These are phyloP conservation scores for Archilochus colubris DNA, from an alignment of 2,113 vertebrate species.

Conservation along the genomic window DNA sequence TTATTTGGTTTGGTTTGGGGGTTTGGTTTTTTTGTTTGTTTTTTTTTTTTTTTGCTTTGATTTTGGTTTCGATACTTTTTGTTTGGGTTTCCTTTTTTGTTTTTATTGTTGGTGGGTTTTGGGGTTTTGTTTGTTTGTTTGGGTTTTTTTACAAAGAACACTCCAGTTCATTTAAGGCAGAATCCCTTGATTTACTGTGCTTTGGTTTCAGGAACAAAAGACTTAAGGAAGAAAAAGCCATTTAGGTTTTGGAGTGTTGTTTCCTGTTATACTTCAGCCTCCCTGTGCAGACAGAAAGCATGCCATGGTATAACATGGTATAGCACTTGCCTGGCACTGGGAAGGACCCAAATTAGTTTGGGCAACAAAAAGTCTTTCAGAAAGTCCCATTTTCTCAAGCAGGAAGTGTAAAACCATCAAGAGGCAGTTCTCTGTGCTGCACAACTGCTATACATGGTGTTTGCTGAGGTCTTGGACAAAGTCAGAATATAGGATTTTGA, in stretches of 20 bases:
- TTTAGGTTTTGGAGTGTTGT: neutral
- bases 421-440: neutral
- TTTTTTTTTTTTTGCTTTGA: no score
- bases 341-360: neutral
- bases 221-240: neutral
- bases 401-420: neutral
- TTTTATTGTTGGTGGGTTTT: no score
- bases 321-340: neutral
- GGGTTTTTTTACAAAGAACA: neutral
- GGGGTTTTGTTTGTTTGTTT: no score
- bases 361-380: neutral
- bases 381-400: neutral
- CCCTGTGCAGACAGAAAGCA: neutral
- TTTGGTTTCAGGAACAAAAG: slow-evolving; percentile 35
- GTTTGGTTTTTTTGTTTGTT: neutral
- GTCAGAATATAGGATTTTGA: neutral
- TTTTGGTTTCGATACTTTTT: no score
- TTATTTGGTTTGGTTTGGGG: neutral
- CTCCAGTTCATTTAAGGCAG: slow-evolving; percentile 31
- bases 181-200: slow-evolving; percentile 53
- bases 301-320: neutral
- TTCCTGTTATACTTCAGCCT: neutral
- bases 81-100: neutral
- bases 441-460: neutral
- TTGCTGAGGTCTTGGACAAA: neutral